A percentile compares a stretch with the other conserved stretches of the same genome.
Evolutionary conservation across 2,113 vertebrate species (phyloP).

Genomic region (Lepus timidus): DNA sequence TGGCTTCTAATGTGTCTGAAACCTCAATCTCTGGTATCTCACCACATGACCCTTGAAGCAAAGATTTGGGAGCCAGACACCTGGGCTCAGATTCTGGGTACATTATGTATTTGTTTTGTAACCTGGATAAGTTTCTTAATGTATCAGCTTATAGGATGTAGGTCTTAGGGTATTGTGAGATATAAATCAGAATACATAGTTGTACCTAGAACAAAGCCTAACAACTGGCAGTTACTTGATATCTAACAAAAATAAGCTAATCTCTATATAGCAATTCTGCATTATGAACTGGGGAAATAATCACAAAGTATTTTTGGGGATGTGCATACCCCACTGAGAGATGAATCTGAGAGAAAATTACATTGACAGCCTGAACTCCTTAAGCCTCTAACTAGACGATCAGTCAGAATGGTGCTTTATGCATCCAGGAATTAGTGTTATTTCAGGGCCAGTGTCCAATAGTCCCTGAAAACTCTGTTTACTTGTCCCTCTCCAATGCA

Average conservation of each 20-base stretch:
- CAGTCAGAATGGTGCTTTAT: not conserved
- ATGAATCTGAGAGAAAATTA: not conserved
- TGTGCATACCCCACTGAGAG: not conserved
- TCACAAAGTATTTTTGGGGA: not conserved
- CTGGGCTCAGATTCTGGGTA: not conserved
- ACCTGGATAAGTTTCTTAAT: not conserved
- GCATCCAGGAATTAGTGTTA: not conserved
- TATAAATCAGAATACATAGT: not conserved
- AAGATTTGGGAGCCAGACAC: not conserved
- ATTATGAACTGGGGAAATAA: not conserved
- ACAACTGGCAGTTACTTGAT: not conserved
- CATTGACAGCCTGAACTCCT: not conserved
- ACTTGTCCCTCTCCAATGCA: not conserved
- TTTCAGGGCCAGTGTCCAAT: not conserved
- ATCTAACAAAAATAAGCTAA: not conserved
- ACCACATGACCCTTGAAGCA: not conserved
- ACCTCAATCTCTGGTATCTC: not conserved
- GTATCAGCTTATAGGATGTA: not conserved
- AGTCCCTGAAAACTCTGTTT: not conserved
- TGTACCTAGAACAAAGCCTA: not conserved
- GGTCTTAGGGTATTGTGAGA: not conserved
- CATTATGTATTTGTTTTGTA: not conserved
- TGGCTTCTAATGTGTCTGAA: constrained; percentile 14
- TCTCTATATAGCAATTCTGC: not conserved
- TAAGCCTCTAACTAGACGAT: not conserved